Evolutionary conservation across 2,888 invertebrate species (phyloP), one percentile per base, ranked within the genome.

Genomic region (Macaria notata): DNA sequence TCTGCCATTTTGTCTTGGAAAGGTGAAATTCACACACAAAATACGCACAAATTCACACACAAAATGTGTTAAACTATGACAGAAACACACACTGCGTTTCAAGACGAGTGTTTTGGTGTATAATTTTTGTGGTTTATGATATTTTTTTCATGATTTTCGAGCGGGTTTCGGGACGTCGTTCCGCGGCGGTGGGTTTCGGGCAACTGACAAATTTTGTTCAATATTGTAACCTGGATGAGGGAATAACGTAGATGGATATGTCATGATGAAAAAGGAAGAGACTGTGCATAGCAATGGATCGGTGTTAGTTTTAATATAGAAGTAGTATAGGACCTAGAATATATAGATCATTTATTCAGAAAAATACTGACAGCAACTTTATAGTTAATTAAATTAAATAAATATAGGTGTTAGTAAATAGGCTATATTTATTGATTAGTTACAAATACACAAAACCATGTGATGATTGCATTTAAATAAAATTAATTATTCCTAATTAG

Each of bases 1-100:
- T 39, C 58, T 58, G 58, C 58, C 58, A 58, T 58, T 46, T 58
- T 58, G 58, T 58, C 8, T 49, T 46, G n/a, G 7, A 36, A 52
- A 49, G 49, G 46, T 46, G 49, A 30, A 29, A 31, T 58, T 58
- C 49, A 54, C 38, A 49, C 43, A 31, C 54, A 39, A 49, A 49
- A 49, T 41, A 54, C 49, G 38, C 42, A 46, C 29, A n/a, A 3
- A 43, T 49, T 39, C 9, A 45, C 57, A 48, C 44, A 36, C 9
- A 8, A 30, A 45, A 33, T 41, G 44, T 52, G 49, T 3, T 3
- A 9, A 42, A 46, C 9, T 30, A 9, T 46, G 42, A 33, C 41
- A 31, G 6, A 33, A 31, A 31, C 30, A 53, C 52, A 54, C 58
- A 49, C 49, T 49, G 5, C 8, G 9, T 5, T 46, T 49, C 39